Conservation (phyloP, 2,888 invertebrate species). For the Ornithoptera priamus region DNA sequence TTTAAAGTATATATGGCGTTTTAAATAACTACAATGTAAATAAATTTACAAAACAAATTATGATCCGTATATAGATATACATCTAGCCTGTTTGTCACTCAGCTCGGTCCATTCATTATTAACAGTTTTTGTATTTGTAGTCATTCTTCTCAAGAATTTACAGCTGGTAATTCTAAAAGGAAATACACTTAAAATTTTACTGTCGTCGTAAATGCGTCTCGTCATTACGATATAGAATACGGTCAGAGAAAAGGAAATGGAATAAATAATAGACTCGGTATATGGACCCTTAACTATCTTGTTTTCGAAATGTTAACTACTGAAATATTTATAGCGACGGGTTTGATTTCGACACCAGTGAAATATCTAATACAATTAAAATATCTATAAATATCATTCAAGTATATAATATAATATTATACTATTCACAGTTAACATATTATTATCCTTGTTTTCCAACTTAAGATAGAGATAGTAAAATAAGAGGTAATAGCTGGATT, state of each 20-base stretch:
- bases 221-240: conserved; percentile 30
- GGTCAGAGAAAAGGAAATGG: conserved; percentile 1
- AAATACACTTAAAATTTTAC: conserved; percentile 49
- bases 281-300: conserved; percentile 1
- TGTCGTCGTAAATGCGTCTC: conserved; percentile 51
- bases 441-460: too few species aligned
- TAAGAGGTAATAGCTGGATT: too few species aligned
- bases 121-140: conserved; percentile 13
- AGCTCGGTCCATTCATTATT: conserved; percentile 1
- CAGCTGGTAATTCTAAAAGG: conserved; percentile 36
- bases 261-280: conserved; percentile 43
- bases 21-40: too few species aligned
- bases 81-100: background rate
- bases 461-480: too few species aligned
- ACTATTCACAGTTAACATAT: too few species aligned
- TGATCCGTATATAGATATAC: background rate
- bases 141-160: conserved; percentile 36
- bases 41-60: too few species aligned
- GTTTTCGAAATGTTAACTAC: background rate
- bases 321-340: conserved; percentile 1
- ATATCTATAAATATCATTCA: background rate
- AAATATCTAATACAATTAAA: background rate
- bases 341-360: conserved; percentile 1
- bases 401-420: too few species aligned
- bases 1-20: too few species aligned